phyloP scores from a whole-genome alignment of 2,797 vertebrate species.

The Rhinichthys osculus region DNA sequence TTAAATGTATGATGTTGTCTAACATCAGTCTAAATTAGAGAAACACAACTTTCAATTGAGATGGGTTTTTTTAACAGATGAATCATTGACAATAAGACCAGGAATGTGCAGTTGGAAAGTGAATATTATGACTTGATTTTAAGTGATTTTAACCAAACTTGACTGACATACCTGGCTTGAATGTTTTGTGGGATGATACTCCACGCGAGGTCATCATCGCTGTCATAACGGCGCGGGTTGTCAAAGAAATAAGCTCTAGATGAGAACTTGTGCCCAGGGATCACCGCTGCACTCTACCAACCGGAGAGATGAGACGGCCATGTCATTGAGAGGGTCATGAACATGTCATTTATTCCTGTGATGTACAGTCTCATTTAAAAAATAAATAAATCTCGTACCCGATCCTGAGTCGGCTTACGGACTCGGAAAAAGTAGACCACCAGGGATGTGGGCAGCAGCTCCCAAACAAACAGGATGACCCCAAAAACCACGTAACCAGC shows the following conservation, averaged over 20 bases:
- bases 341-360: background rate
- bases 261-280: conserved; percentile 88
- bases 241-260: conserved; percentile 94
- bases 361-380: background rate
- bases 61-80: too few species aligned
- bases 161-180: conserved; percentile 83
- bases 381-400: conserved; percentile 71
- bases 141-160: background rate
- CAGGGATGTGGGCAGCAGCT: conserved; percentile 92
- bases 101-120: background rate
- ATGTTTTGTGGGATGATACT: conserved; percentile 89
- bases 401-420: conserved; percentile 84
- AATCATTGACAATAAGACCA: background rate
- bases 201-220: conserved; percentile 94
- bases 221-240: conserved; percentile 96
- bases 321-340: background rate
- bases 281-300: conserved; percentile 78
- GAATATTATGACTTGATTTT: too few species aligned
- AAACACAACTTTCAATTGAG: background rate
- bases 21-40: background rate
- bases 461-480: conserved; percentile 94
- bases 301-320: background rate
- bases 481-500: conserved; percentile 92
- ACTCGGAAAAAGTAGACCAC: conserved; percentile 97
- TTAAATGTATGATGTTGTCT: too few species aligned